These are phyloP conservation scores for Toxonevra muliebris DNA, from an alignment of 2,888 invertebrate species.

Conservation along the genomic window DNA sequence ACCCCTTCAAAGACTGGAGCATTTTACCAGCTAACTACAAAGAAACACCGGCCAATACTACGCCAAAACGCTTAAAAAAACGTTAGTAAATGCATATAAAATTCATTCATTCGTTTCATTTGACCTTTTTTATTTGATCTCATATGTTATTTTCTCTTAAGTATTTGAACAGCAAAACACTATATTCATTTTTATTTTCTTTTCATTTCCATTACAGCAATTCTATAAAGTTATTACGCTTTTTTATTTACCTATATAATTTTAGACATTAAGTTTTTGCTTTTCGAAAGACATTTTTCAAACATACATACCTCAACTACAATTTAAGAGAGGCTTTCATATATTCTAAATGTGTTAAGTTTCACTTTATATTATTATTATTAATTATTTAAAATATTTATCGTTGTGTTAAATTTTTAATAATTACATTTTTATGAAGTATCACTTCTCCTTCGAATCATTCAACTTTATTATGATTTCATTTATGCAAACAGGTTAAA, in stretches of 20 bases:
- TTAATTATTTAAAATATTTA: neutral
- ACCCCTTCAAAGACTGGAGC: conserved; percentile 76
- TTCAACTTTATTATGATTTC: neutral
- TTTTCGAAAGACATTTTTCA: neutral
- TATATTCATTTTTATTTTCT: neutral
- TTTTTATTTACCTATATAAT: neutral
- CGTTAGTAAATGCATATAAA: conserved; percentile 54
- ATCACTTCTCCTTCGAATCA: neutral
- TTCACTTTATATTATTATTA: neutral
- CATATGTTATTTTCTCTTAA: neutral
- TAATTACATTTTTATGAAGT: neutral
- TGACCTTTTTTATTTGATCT: neutral
- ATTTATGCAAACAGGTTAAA: neutral
- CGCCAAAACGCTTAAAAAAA: conserved; percentile 63
- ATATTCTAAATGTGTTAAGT: conserved; percentile 7
- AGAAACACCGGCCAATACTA: conserved; percentile 58
- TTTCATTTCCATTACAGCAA: conserved; percentile 21
- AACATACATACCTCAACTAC: conserved; percentile 23
- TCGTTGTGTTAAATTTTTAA: neutral
- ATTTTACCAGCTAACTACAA: conserved; percentile 56
- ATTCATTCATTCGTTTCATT: conserved; percentile 18
- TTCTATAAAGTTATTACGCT: conserved; percentile 18
- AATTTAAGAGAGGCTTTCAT: conserved; percentile 6
- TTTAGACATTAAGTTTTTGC: conserved; percentile 8
- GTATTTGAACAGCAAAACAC: neutral